Conservation (phyloP, 92 coral and sea anemone genomes). For the Diadumene lineata region DNA sequence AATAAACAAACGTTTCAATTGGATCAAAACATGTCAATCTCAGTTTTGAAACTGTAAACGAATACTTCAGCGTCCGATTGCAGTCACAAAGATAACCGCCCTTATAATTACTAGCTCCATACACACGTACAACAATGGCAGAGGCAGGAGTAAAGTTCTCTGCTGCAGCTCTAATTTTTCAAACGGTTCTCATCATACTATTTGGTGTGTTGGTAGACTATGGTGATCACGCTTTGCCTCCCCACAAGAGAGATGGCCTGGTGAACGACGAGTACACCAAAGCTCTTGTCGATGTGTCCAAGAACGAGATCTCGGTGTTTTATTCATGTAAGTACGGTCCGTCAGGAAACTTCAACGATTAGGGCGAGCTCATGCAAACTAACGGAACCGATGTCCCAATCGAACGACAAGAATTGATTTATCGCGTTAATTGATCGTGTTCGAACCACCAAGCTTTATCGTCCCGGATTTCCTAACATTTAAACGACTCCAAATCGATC, state of each 20-base stretch:
- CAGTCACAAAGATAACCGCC: background rate
- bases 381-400: too few relatives aligned
- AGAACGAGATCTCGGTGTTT: constrained; percentile 54
- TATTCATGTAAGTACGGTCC: constrained; percentile 57
- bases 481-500: too few relatives aligned
- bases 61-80: background rate
- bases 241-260: constrained; percentile 34
- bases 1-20: background rate
- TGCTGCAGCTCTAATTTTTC: constrained; percentile 42
- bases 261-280: constrained; percentile 9
- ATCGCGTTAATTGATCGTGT: too few relatives aligned
- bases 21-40: too few relatives aligned
- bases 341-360: too few relatives aligned
- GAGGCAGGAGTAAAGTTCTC: constrained; percentile 50
- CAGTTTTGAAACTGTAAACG: background rate
- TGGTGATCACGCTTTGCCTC: constrained; percentile 63
- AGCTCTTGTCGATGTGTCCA: constrained; percentile 16
- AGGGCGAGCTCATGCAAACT: too few relatives aligned
- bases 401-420: too few relatives aligned
- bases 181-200: constrained; percentile 55
- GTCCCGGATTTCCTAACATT: too few relatives aligned
- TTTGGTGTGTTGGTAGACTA: constrained; percentile 72
- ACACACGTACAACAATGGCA: background rate
- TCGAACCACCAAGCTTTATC: too few relatives aligned
- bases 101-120: too few relatives aligned